Conservation (phyloP, 2,113 vertebrate genomes). For the Regulus satrapa region DNA sequence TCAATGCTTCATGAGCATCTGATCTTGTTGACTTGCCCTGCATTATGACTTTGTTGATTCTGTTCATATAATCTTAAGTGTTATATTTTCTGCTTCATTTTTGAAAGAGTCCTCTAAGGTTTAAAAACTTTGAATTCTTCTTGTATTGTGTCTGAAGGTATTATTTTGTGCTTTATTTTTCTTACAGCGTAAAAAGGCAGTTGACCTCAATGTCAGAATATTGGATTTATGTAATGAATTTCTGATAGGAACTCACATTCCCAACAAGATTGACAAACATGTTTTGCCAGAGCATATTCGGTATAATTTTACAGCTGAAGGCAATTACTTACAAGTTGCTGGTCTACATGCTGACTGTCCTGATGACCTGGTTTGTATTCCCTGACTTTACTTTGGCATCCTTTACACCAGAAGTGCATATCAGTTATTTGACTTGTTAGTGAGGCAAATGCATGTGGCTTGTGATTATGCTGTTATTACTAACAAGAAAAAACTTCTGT, state of each 20-base stretch:
- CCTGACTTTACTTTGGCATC: neutral
- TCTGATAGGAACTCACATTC: slow-evolving; percentile 82
- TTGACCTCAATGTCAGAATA: slow-evolving; percentile 87
- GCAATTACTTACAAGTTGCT: slow-evolving; percentile 79
- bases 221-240: slow-evolving; percentile 90
- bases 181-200: slow-evolving; percentile 84
- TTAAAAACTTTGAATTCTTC: neutral
- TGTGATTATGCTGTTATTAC: neutral
- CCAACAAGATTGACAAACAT: slow-evolving; percentile 84
- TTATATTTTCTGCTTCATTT: neutral
- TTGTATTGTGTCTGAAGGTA: neutral
- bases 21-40: neutral
- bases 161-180: neutral
- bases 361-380: slow-evolving; percentile 82
- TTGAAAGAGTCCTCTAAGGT: neutral
- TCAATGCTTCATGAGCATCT: neutral
- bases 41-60: neutral
- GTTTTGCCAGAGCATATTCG: slow-evolving; percentile 83
- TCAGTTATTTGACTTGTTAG: neutral
- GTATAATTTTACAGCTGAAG: slow-evolving; percentile 79
- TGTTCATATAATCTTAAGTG: neutral
- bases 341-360: slow-evolving; percentile 87
- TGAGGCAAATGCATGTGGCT: neutral
- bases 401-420: neutral
- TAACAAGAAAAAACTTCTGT: neutral